phyloP scores from a whole-genome alignment of 2,888 invertebrate genomes.

The Falcaria lacertinaria region DNA sequence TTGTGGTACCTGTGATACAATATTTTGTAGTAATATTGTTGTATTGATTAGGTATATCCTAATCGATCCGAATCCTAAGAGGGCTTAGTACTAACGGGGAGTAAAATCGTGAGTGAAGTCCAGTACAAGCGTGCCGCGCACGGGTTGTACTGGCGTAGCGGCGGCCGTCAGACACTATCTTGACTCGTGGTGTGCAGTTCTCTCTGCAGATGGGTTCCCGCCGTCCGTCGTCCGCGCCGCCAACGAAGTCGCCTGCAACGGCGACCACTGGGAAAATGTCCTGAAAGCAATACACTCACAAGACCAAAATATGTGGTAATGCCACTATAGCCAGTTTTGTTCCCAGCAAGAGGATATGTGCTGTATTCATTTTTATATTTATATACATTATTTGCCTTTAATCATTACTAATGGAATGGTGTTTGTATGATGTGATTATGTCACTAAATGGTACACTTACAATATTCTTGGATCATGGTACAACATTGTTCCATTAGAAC shows the following conservation, averaged over 20 bases:
- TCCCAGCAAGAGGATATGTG: conserved; percentile 56
- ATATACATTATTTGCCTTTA: conserved; percentile 13
- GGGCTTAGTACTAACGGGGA: not conserved
- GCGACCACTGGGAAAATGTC: conserved; percentile 84
- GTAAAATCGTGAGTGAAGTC: not conserved
- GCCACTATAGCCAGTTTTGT: conserved; percentile 58
- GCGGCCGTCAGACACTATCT: conserved; percentile 50
- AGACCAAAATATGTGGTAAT: conserved; percentile 79
- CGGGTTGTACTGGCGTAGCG: conserved; percentile 13
- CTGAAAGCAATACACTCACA: conserved; percentile 78
- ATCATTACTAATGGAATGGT: conserved; percentile 17
- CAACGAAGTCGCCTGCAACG: conserved; percentile 81
- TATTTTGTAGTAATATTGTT: too few species aligned
- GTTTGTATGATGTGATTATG: not conserved
- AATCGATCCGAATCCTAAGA: too few species aligned
- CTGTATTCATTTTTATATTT: conserved; percentile 70
- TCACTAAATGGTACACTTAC: not conserved
- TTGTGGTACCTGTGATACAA: too few species aligned
- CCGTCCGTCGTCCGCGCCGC: conserved; percentile 72
- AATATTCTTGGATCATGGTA: conserved; percentile 2
- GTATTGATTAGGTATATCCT: too few species aligned
- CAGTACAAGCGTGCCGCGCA: conserved; percentile 10
- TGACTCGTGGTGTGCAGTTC: conserved; percentile 78
- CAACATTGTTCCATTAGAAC: conserved; percentile 26
- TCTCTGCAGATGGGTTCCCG: conserved; percentile 75